Conservation (phyloP, 1,140 invertebrate genomes). For the Augochlora pura region DNA sequence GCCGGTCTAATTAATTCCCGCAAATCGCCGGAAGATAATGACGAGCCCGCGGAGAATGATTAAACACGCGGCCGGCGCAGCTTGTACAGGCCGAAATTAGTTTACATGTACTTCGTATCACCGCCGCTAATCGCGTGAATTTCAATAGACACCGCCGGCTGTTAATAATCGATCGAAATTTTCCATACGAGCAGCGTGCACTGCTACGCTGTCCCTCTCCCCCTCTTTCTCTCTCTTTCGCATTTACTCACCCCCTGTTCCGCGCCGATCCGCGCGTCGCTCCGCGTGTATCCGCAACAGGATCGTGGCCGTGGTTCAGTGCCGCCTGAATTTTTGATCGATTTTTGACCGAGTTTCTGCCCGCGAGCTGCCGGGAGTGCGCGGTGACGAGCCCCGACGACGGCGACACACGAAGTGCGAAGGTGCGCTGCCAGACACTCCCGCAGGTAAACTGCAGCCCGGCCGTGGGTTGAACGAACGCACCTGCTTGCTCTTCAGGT, state of each 20-base stretch:
- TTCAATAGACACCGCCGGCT: slow-evolving; percentile 4
- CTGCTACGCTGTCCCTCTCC: no score
- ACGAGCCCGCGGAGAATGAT: slow-evolving; percentile 2
- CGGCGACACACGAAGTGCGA: not conserved
- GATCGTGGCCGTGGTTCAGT: no score
- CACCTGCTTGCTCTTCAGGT: slow-evolving; percentile 28
- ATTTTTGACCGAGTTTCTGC: not conserved
- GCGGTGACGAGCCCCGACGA: no score
- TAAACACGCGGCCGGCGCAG: not conserved
- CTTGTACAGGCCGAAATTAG: not conserved
- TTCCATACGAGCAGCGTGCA: not conserved
- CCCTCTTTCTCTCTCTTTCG: no score
- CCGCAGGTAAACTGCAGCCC: slow-evolving; percentile 38
- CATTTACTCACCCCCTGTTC: no score
- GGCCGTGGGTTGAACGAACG: slow-evolving; percentile 31
- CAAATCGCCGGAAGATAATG: slow-evolving; percentile 18
- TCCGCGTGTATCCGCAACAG: no score
- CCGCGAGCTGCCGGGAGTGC: not conserved
- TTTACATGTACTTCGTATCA: slow-evolving; percentile 8
- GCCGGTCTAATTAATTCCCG: slow-evolving; percentile 10
- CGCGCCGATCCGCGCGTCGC: no score
- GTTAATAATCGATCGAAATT: slow-evolving; percentile 14
- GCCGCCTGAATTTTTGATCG: not conserved
- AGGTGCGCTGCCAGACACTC: slow-evolving; percentile 2
- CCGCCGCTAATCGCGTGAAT: not conserved